Conservation (phyloP, 2,888 invertebrate genomes). For the Xestoiulus laeticollis region DNA sequence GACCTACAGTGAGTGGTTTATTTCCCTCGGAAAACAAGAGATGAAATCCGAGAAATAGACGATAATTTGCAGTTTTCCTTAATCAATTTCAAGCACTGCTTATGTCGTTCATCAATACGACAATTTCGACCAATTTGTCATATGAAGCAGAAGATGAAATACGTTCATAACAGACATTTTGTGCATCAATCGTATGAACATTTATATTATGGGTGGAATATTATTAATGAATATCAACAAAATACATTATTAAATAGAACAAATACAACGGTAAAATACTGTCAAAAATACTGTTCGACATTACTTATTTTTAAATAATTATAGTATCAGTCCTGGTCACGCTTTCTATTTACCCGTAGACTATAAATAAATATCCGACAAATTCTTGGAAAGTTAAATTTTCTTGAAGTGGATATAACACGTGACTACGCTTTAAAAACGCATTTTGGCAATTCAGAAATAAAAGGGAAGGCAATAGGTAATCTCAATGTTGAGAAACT, state of each 20-base stretch:
- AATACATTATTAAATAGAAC: background rate
- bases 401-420: too few species aligned
- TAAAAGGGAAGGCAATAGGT: too few species aligned
- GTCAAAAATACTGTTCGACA: too few species aligned
- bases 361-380: too few species aligned
- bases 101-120: background rate
- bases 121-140: background rate
- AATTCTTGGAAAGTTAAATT: too few species aligned
- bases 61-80: background rate
- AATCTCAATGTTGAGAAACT: too few species aligned
- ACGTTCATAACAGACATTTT: background rate
- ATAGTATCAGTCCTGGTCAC: too few species aligned
- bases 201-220: background rate
- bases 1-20: background rate
- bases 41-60: background rate
- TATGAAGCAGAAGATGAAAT: background rate
- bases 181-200: background rate
- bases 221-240: background rate
- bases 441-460: too few species aligned
- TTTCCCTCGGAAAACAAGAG: conserved; percentile 31
- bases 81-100: background rate
- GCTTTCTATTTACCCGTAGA: too few species aligned
- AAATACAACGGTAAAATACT: too few species aligned
- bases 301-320: too few species aligned
- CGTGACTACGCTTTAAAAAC: too few species aligned